A percentile compares a stretch with the other conserved stretches of the same genome.
Evolutionary conservation across 2,797 vertebrate species (phyloP).

Genomic region (Catamblyrhynchus diadema): DNA sequence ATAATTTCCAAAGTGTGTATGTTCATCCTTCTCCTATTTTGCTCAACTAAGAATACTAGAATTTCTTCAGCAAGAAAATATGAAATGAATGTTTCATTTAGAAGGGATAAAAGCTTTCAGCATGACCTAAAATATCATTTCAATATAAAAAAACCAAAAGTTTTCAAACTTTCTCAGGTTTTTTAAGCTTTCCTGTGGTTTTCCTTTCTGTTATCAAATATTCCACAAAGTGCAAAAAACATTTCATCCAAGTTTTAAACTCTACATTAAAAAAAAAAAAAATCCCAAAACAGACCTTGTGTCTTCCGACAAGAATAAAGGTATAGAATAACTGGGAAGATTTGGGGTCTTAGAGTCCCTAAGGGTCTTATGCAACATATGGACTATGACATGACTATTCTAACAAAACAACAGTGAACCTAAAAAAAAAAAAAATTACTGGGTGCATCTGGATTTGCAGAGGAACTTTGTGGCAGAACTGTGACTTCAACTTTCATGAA

Average conservation of each 20-base stretch:
- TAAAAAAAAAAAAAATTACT: not conserved
- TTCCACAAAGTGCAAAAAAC: not conserved
- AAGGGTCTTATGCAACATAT: not conserved
- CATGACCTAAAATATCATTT: not conserved
- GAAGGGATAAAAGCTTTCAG: not conserved
- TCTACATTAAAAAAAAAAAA: not conserved
- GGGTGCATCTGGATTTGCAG: not conserved
- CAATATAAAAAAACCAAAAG: not conserved
- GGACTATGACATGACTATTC: not conserved
- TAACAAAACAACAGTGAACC: not conserved
- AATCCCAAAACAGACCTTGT: not conserved
- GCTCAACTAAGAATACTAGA: not conserved
- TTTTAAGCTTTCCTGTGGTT: not conserved
- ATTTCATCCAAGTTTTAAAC: not conserved
- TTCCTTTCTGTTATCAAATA: not conserved
- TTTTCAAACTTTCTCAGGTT: not conserved
- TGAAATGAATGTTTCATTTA: not conserved
- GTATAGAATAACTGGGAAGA: not conserved
- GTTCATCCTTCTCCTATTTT: not conserved
- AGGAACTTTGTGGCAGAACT: not conserved
- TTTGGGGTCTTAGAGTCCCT: not conserved
- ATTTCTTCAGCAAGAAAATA: not conserved
- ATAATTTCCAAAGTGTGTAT: not conserved
- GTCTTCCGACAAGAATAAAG: not conserved
- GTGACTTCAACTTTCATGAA: not conserved